Evolutionary conservation across 2,113 vertebrate genomes (phyloP).

Genomic region (Mormyrus lacerda): DNA sequence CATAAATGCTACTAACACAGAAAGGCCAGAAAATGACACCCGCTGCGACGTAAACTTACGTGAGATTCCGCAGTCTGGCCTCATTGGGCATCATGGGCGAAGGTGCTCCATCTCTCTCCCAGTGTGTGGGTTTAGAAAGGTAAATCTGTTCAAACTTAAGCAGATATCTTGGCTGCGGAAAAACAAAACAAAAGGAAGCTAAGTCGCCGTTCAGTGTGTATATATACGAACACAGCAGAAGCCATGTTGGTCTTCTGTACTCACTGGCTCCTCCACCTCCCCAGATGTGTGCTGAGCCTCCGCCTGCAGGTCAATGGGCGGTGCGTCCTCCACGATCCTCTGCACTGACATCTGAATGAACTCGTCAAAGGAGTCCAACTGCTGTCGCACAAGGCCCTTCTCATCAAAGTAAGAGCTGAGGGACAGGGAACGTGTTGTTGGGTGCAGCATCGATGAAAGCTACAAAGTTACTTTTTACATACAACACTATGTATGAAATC

Average conservation of each 20-base stretch:
- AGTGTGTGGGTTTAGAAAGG: constrained; percentile 93
- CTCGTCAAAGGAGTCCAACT: constrained; percentile 96
- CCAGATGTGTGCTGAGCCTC: constrained; percentile 95
- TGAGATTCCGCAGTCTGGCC: constrained; percentile 89
- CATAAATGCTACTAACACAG: not conserved
- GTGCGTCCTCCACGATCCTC: constrained; percentile 95
- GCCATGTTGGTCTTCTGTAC: constrained; percentile 20
- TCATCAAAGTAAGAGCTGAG: constrained; percentile 95
- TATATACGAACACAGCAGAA: not conserved
- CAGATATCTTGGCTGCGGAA: constrained; percentile 80
- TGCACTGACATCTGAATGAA: constrained; percentile 99
- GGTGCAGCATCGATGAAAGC: not conserved
- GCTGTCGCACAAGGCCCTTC: constrained; percentile 93
- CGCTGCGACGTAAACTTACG: constrained; percentile 56
- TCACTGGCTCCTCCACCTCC: constrained; percentile 94
- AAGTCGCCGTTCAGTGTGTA: not conserved
- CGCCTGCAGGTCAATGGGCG: constrained; percentile 93
- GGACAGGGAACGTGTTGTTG: not conserved
- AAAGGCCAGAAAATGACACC: not conserved
- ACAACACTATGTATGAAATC: not conserved
- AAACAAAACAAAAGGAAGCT: not conserved
- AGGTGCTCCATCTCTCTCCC: constrained; percentile 95
- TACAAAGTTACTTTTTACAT: not conserved
- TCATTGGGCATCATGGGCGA: constrained; percentile 99
- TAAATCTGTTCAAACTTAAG: constrained; percentile 98